Percentiles rank a stretch among this genome's conserved stretches.
phyloP scores from a whole-genome alignment of 2,113 vertebrate species.

The Proteles cristata region DNA sequence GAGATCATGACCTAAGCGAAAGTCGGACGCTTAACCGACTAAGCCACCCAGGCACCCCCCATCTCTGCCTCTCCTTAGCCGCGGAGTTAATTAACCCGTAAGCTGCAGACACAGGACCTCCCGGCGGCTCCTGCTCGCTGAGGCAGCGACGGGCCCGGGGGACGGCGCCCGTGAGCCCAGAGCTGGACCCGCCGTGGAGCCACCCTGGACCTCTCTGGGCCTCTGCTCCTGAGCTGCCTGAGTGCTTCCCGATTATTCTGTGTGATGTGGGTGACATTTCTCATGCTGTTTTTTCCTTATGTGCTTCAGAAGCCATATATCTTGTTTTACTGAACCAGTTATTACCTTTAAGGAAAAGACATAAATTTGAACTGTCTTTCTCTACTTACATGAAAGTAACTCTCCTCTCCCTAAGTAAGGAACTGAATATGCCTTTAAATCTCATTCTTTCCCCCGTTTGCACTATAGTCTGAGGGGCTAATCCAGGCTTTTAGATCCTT shows the following conservation, averaged over 20 bases:
- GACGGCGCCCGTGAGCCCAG: not conserved
- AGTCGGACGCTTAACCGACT: too few relatives aligned
- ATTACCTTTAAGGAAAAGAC: not conserved
- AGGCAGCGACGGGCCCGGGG: not conserved
- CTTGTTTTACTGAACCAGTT: not conserved
- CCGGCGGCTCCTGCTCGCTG: too few relatives aligned
- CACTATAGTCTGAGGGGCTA: not conserved
- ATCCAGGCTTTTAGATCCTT: not conserved
- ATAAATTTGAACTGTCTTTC: not conserved
- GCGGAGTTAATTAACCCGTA: not conserved
- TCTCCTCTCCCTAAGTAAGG: not conserved
- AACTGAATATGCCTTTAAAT: not conserved
- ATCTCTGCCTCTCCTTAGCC: too few relatives aligned
- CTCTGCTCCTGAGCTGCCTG: not conserved
- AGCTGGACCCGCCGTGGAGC: accelerated
- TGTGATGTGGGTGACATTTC: not conserved
- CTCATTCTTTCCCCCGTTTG: not conserved
- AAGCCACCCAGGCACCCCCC: too few relatives aligned
- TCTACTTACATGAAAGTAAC: not conserved
- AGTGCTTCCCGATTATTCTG: not conserved
- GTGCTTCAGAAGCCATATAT: not conserved
- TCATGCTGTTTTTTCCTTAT: not conserved
- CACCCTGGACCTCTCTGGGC: not conserved
- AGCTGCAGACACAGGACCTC: not conserved
- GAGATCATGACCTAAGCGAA: too few relatives aligned